phyloP scores from a whole-genome alignment of 2,888 invertebrate genomes.

The Cerastis leucographa region DNA sequence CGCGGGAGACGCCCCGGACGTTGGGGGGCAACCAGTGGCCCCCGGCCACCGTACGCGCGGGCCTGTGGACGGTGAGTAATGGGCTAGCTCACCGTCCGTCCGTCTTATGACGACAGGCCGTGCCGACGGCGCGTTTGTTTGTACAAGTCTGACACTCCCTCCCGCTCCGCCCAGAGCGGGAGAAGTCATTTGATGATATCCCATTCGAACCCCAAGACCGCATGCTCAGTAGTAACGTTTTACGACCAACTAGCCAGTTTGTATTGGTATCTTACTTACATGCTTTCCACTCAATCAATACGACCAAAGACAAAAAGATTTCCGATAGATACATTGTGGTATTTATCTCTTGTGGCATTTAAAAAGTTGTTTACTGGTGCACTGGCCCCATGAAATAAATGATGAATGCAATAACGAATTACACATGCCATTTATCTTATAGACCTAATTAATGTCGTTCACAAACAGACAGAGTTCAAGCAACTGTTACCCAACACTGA shows the following conservation, averaged over 20 bases:
- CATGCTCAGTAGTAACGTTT: background rate
- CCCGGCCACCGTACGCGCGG: too few relatives aligned
- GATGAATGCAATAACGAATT: conserved; percentile 19
- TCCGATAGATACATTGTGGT: background rate
- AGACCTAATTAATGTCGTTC: conserved; percentile 29
- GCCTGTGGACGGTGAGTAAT: too few relatives aligned
- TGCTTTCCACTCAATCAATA: background rate
- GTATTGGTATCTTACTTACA: background rate
- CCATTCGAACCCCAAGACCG: too few relatives aligned
- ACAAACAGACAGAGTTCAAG: conserved; percentile 35
- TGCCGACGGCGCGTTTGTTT: too few relatives aligned
- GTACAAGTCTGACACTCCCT: too few relatives aligned
- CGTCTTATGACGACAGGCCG: too few relatives aligned
- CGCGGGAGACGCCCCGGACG: too few relatives aligned
- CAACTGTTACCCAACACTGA: conserved; percentile 20
- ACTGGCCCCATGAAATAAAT: background rate
- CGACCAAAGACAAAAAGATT: background rate
- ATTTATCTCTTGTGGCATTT: background rate
- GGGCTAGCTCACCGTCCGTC: too few relatives aligned
- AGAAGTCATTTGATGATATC: too few relatives aligned
- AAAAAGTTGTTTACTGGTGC: background rate
- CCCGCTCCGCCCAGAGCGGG: too few relatives aligned
- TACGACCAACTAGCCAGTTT: background rate
- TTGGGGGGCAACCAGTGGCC: too few relatives aligned
- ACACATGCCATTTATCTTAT: conserved; percentile 19